Evolutionary conservation across 2,888 invertebrate genomes (phyloP), one percentile per base, ranked within the genome.

Genomic region (Plutella xylostella): DNA sequence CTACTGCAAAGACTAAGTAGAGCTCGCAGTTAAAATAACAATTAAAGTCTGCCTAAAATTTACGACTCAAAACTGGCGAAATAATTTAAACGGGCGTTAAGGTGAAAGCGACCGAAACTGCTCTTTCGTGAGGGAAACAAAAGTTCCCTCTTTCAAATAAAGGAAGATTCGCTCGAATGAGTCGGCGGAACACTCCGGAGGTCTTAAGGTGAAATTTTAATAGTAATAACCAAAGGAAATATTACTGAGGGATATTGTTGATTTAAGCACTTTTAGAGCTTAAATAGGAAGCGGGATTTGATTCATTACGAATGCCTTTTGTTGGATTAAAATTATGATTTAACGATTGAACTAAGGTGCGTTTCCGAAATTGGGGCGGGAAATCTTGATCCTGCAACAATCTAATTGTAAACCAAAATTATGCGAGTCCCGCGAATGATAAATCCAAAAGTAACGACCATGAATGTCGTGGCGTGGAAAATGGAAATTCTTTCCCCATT

Each of bases 21-120:
- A 74, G 72, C 71, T 77, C 74, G 80, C 83, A 82, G 80, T 83
- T 79, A 83, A 82, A 83, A 78, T 79, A 79, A 83, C 80, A 83
- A 83, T 83, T 83, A 83, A 83, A 83, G 82, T 83, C 83, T 68
- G 63, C 65, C 64, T 65, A 58, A 79, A 82, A 83, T 83, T 83
- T 83, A 83, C 76, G 83, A 77, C 80, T 79, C 65, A 66, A 73
- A 79, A 79, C 78, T 71, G 77, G 70, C 64, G 70, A 78, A 82
- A 80, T 80, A 75, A 80, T 80, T 80, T 72, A 72, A 77, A 70
- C 70, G 68, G 62, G 70, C 68, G 59, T 58, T 64, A 64, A 63
- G 70, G 72, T 61, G 65, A 64, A 65, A 63, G 65, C 72, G 63
- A 67, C 62, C 69, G 55, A 75, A 80, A 77, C 69, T 69, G 65